These are phyloP conservation scores for Trachops cirrhosus DNA, from an alignment of 2,797 vertebrate genomes.

Conservation along the genomic window DNA sequence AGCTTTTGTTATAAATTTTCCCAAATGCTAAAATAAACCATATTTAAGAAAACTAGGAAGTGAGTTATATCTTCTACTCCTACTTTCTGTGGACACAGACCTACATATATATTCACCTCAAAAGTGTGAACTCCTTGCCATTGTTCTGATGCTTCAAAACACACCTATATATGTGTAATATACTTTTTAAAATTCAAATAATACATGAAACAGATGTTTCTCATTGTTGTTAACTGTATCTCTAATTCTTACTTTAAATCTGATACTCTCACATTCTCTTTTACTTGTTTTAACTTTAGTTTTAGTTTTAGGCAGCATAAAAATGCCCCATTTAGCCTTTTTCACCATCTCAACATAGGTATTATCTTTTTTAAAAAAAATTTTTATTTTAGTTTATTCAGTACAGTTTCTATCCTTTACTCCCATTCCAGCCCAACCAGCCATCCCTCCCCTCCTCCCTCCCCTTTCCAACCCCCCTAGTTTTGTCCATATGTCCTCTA, in stretches of 20 bases:
- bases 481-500: too few relatives aligned
- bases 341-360: not conserved
- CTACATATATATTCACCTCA: not conserved
- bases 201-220: not conserved
- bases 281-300: not conserved
- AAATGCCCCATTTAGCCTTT: not conserved
- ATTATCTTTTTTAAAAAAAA: too few relatives aligned
- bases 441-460: too few relatives aligned
- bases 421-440: too few relatives aligned
- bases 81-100: not conserved
- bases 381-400: too few relatives aligned
- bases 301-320: not conserved
- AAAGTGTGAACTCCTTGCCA: not conserved
- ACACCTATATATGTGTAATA: not conserved
- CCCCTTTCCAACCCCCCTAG: too few relatives aligned
- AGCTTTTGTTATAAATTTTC: not conserved
- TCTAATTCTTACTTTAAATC: not conserved
- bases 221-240: not conserved
- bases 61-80: not conserved
- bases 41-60: not conserved
- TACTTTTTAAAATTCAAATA: not conserved
- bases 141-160: not conserved
- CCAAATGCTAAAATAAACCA: not conserved
- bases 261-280: not conserved
- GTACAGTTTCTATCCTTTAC: too few relatives aligned